Percentiles rank a stretch among this genome's conserved stretches.
Evolutionary conservation across 2,797 vertebrate genomes (phyloP).

Genomic region (Anguilla marmorata): DNA sequence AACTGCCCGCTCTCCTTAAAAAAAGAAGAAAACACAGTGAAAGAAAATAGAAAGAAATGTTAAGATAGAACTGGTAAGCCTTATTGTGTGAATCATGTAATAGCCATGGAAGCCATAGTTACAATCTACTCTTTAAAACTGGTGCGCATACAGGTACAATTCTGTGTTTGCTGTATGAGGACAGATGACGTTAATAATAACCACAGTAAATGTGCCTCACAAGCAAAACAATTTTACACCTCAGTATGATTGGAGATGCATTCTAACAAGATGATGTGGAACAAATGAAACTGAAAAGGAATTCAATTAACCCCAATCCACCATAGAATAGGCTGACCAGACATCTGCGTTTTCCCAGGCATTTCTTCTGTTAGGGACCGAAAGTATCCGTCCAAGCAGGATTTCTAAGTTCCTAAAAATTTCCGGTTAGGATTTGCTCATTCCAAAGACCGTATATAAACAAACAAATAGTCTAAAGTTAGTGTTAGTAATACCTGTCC

Average conservation of each 20-base stretch:
- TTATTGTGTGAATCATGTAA: not conserved
- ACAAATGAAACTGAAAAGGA: slow-evolving; percentile 35
- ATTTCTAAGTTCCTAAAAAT: no score
- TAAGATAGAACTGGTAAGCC: no score
- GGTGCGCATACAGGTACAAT: not conserved
- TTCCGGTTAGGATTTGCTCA: no score
- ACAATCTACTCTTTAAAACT: not conserved
- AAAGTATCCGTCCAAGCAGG: no score
- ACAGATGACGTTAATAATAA: slow-evolving; percentile 9
- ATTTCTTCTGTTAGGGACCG: no score
- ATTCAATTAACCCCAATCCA: slow-evolving; percentile 30
- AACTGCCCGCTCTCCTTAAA: not conserved
- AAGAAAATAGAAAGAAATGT: not conserved
- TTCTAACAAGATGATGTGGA: slow-evolving; percentile 26
- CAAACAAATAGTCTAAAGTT: no score
- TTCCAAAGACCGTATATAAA: no score
- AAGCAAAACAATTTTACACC: not conserved
- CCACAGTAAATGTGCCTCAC: slow-evolving; percentile 5
- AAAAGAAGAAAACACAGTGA: not conserved
- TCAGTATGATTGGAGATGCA: slow-evolving; percentile 5
- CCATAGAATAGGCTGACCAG: not conserved
- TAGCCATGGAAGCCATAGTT: not conserved
- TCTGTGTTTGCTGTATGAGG: not conserved
- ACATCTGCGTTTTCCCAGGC: no score
- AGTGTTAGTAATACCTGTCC: no score